A percentile compares a stretch with the other conserved stretches of the same genome.
phyloP scores from a whole-genome alignment of 1,140 invertebrate species.

The Spodoptera litura region DNA sequence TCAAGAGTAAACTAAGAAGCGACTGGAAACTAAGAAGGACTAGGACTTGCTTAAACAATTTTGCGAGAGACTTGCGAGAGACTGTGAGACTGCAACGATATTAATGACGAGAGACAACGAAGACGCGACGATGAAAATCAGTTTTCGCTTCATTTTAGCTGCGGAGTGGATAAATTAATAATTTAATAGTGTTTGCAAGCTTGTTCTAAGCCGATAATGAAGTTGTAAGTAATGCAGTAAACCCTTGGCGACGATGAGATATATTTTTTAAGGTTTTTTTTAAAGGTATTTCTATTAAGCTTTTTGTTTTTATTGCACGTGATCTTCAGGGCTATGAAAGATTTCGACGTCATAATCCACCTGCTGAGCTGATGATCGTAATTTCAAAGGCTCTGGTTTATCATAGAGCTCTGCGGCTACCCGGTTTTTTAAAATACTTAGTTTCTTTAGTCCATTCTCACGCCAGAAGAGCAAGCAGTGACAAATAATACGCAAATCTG shows the following conservation, averaged over 20 bases:
- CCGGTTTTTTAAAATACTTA: too few relatives aligned
- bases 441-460: too few relatives aligned
- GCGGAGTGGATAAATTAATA: conserved; percentile 6
- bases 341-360: too few relatives aligned
- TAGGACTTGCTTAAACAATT: background rate
- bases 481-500: too few relatives aligned
- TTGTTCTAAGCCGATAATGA: background rate
- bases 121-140: conserved; percentile 9
- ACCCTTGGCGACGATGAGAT: background rate
- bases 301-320: too few relatives aligned
- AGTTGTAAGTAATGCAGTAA: background rate
- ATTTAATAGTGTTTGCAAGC: conserved; percentile 3
- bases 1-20: too few relatives aligned
- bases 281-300: background rate
- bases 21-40: too few relatives aligned
- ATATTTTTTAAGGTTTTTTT: background rate
- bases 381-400: too few relatives aligned
- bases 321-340: too few relatives aligned
- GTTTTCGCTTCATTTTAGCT: conserved; percentile 12
- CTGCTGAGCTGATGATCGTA: too few relatives aligned
- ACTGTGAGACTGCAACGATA: background rate
- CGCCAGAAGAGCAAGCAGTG: too few relatives aligned
- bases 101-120: conserved; percentile 8
- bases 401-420: too few relatives aligned
- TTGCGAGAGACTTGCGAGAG: background rate